These are phyloP conservation scores for Sebastes itinus DNA, from an alignment of 2,797 vertebrate genomes.

Conservation along the genomic window DNA sequence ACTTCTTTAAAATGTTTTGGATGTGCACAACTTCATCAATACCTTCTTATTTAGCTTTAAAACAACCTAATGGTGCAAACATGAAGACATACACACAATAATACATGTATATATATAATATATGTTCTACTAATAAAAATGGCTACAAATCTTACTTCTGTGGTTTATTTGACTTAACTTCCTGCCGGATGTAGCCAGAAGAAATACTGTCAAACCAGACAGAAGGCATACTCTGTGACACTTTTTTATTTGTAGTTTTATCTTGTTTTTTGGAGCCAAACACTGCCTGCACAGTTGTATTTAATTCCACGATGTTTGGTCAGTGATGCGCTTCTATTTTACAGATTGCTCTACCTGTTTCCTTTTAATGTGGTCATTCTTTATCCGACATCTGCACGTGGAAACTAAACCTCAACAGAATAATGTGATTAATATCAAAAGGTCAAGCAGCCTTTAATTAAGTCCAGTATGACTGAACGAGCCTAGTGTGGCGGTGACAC, in stretches of 20 bases:
- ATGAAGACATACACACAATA: background rate
- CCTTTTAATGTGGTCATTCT: background rate
- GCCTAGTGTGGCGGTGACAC: conserved; percentile 15
- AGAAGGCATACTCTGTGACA: background rate
- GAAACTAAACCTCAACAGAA: conserved; percentile 7
- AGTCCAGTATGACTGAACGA: conserved; percentile 1
- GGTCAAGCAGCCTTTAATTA: conserved; percentile 46
- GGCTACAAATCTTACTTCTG: no score
- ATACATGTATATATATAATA: no score
- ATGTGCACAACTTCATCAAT: background rate
- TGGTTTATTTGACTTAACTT: background rate
- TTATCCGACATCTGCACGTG: background rate
- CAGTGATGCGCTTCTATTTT: background rate
- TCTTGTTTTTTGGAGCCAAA: background rate
- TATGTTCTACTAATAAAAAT: background rate
- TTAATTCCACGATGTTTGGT: background rate
- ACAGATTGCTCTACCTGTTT: background rate
- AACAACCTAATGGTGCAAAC: background rate
- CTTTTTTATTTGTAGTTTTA: background rate
- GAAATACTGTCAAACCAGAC: background rate
- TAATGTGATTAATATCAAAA: conserved; percentile 34
- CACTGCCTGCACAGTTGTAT: no score
- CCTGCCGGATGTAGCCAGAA: background rate
- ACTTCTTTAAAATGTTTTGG: no score
- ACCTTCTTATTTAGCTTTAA: background rate